Conservation (phyloP, 2,888 invertebrate species). For the Neelides folsomi region DNA sequence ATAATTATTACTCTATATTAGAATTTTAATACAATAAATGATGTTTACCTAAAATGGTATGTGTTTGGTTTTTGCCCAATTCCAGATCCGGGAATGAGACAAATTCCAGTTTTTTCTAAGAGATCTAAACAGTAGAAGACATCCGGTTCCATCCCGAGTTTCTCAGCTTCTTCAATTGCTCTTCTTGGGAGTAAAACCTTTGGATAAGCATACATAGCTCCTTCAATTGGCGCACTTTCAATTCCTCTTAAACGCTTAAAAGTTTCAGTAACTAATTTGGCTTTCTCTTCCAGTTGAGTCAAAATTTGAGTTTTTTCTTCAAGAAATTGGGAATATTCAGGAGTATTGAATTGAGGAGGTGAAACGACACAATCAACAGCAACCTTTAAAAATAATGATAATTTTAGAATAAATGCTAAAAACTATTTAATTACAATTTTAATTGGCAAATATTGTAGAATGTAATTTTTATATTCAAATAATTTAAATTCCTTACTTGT, state of each 20-base stretch:
- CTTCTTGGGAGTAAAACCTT: slow-evolving; percentile 63
- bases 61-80: slow-evolving; percentile 91
- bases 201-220: slow-evolving; percentile 99
- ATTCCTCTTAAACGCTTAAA: slow-evolving; percentile 84
- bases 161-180: slow-evolving; percentile 70
- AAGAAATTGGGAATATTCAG: slow-evolving; percentile 64
- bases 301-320: slow-evolving; percentile 63
- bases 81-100: slow-evolving; percentile 85
- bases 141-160: slow-evolving; percentile 61
- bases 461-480: no score
- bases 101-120: slow-evolving; percentile 81
- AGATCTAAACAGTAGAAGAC: slow-evolving; percentile 83
- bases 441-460: no score
- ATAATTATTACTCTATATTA: background rate
- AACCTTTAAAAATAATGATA: slow-evolving; percentile 43
- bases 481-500: slow-evolving; percentile 42
- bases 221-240: slow-evolving; percentile 66
- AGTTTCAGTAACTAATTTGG: slow-evolving; percentile 67
- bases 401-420: no score
- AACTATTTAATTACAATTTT: no score
- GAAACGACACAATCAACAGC: slow-evolving; percentile 81
- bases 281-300: slow-evolving; percentile 59
- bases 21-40: background rate
- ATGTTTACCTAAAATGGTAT: slow-evolving; percentile 64
- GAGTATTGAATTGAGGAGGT: slow-evolving; percentile 70